Percentiles rank a stretch among this genome's conserved stretches.
phyloP scores from a whole-genome alignment of 2,888 invertebrate species.

The Leucozona laternaria region DNA sequence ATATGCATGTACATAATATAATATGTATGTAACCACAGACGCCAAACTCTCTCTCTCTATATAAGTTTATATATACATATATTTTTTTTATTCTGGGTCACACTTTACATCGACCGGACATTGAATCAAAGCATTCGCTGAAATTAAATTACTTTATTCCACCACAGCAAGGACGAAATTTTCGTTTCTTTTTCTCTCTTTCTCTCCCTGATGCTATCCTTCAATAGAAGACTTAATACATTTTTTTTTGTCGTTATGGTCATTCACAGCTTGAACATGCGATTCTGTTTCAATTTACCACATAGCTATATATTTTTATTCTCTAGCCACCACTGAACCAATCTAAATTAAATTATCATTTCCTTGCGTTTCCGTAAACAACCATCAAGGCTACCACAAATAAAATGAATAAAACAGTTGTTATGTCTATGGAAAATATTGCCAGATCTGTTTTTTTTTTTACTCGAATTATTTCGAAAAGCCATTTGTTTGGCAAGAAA shows the following conservation, averaged over 20 bases:
- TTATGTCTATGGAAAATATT: slow-evolving; percentile 6
- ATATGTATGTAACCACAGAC: neutral
- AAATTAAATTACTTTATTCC: slow-evolving; percentile 66
- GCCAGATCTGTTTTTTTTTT: neutral
- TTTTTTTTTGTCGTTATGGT: slow-evolving; percentile 8
- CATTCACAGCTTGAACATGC: slow-evolving; percentile 18
- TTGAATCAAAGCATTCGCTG: slow-evolving; percentile 62
- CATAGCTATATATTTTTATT: slow-evolving; percentile 1
- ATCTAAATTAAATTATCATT: slow-evolving; percentile 74
- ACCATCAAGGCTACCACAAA: slow-evolving; percentile 11
- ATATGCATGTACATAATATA: neutral
- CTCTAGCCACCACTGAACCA: slow-evolving; percentile 52
- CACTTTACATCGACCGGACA: slow-evolving; percentile 58
- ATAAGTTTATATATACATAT: no score
- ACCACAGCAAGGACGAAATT: slow-evolving; percentile 52
- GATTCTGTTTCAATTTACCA: slow-evolving; percentile 11
- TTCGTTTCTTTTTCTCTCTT: neutral
- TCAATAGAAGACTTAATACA: neutral
- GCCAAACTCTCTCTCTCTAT: neutral
- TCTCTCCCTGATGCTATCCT: neutral
- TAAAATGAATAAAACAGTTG: slow-evolving; percentile 19
- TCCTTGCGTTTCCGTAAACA: slow-evolving; percentile 45
- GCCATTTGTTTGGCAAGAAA: neutral
- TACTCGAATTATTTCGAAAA: neutral
- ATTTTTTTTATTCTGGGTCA: slow-evolving; percentile 49